These are phyloP conservation scores for Stenodema calcarata DNA, from an alignment of 2,888 invertebrate genomes.

Conservation along the genomic window DNA sequence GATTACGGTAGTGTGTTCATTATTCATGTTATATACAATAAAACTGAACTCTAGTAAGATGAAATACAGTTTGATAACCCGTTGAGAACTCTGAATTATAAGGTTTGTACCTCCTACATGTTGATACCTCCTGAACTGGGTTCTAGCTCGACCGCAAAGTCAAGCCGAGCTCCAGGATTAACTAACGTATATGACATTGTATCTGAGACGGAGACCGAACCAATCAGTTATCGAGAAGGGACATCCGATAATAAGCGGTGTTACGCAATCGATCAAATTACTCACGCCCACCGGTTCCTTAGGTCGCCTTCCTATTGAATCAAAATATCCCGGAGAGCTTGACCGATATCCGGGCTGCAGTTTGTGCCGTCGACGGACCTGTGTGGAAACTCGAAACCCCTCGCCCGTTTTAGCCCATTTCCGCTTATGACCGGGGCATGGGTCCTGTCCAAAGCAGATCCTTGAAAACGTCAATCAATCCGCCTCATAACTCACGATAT, in stretches of 20 bases:
- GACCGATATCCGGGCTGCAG: not conserved
- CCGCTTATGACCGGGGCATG: not conserved
- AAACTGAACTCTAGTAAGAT: too few species aligned
- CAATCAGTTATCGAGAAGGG: not conserved
- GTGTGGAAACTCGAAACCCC: too few species aligned
- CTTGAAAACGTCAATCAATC: not conserved
- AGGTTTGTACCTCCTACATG: too few species aligned
- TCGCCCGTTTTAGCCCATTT: too few species aligned
- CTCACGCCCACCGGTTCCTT: not conserved
- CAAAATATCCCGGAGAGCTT: not conserved
- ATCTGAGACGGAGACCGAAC: not conserved
- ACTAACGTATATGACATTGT: too few species aligned
- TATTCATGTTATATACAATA: too few species aligned
- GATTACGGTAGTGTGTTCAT: too few species aligned
- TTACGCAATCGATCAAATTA: slow-evolving; percentile 14
- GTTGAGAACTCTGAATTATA: too few species aligned
- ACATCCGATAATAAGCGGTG: slow-evolving; percentile 16
- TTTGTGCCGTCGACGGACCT: not conserved
- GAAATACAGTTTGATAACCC: too few species aligned
- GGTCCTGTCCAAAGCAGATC: not conserved
- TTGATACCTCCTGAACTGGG: not conserved
- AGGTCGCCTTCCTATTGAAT: not conserved
- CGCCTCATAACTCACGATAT: not conserved
- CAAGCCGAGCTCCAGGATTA: not conserved
- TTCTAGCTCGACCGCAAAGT: not conserved